Base-by-base conservation (phyloP, 2,888 invertebrate species). In the Phalera bucephala region DNA sequence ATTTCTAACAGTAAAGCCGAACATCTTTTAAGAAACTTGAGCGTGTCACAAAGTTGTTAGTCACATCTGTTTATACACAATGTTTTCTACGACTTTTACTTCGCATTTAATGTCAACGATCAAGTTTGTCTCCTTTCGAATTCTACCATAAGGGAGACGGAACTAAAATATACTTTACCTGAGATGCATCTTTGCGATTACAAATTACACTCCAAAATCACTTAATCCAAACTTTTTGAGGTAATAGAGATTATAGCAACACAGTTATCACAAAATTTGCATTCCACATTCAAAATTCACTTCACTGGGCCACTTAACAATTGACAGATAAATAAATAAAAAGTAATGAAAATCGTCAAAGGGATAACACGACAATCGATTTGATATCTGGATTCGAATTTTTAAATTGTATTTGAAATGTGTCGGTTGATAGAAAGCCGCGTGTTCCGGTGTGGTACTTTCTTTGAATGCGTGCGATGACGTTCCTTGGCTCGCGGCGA, bases 351-450 rank as follows among this genome's bases (percentile, higher is more conserved):
- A 25, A 30, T 10, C 22, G 17, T 12, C 3, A 19, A 34, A 14
- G 2, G 1, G 1, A 6, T 22, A 27, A 29, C 4, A 52, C 42
- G 46, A 33, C 29, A 43, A 28, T 40, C 27, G 44, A 52, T 46
- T 46, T 48, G 36, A 31, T 46, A 47, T 53, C 36, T 38, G 33
- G 39, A 54, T 46, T 52, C 35, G 44, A 52, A 38, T 58, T 55
- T 55, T 23, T 55, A 55, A 56, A 58, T 58, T 58, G 45, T 53
- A 41, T 53, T 59, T 36, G 39, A 50, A 67, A 61, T 72, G 70
- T 69, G 67, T 68, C 60, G 67, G 60, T 68, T 58, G 72, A 69
- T 84, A 84, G 86, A 87, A 87, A 87, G 83, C 74, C 60, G 61
- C 53, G 53, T 68, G 71, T 75, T 72, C 74, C 70, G 74, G 66